Conservation (phyloP, 2,113 vertebrate genomes). For the Corythaeola cristata region DNA sequence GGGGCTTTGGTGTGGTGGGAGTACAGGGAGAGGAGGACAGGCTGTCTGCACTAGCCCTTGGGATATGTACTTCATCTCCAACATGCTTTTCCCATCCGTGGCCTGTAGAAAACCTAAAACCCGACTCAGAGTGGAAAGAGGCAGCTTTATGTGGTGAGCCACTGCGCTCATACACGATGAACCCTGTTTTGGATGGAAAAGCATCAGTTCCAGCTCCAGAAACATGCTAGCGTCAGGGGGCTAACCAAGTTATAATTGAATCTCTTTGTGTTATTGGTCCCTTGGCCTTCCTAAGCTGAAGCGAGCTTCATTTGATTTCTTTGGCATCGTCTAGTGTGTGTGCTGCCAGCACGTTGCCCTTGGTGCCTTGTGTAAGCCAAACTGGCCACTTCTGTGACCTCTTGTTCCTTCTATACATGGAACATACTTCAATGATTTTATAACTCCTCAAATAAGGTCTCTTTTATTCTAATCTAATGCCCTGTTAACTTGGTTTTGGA, state of each 20-base stretch:
- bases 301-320: slow-evolving; percentile 50
- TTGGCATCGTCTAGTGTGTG: not conserved
- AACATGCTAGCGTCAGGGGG: slow-evolving; percentile 4
- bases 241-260: slow-evolving; percentile 51
- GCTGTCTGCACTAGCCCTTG: not conserved
- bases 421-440: slow-evolving; percentile 32
- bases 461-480: slow-evolving; percentile 43
- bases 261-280: slow-evolving; percentile 48
- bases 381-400: slow-evolving; percentile 50
- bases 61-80: accelerated
- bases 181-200: slow-evolving; percentile 10
- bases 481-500: slow-evolving; percentile 32
- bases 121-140: not conserved
- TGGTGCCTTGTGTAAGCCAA: slow-evolving; percentile 12
- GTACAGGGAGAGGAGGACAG: not conserved
- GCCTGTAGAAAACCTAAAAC: not conserved
- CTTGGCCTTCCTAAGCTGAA: slow-evolving; percentile 36
- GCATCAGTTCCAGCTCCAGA: not conserved
- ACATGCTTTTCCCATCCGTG: not conserved
- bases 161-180: not conserved
- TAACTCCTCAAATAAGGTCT: slow-evolving; percentile 42
- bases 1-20: not conserved
- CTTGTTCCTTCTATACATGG: slow-evolving; percentile 50
- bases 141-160: not conserved
- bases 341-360: slow-evolving; percentile 42